Base-by-base conservation (phyloP, 2,797 vertebrate genomes). In the Sebastes baramenuke region DNA sequence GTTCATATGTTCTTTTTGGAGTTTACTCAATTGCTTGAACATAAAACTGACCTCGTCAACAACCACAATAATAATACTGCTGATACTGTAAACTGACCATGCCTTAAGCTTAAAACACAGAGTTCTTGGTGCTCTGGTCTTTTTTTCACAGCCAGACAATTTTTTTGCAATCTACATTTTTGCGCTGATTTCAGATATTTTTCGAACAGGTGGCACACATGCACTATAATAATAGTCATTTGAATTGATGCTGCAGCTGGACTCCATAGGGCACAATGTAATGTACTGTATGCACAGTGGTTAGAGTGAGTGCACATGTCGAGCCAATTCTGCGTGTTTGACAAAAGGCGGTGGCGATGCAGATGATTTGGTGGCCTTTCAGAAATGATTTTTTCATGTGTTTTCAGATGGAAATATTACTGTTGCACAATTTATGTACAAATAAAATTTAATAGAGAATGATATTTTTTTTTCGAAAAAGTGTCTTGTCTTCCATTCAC, bases 351-450 rank as follows among this genome's bases (percentile, higher is more conserved):
- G 89, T 80, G 68, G 75, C 76, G 82, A 89, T 85, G 81, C 65
- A 85, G 79, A 88, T 85, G 86, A 88, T 89, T 72, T 89, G 87
- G 92, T 92, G 94, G 93, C 93, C 91, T 95, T 95, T 90, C 76
- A 89, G 81, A 90, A 86, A 89, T 79, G 68, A 92, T 90, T 91
- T 91, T 92, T 92, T 94, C 86, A 92, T 90, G 82, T 87, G 87
- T 95, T 93, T 95, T 93, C 93, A 94, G 84, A 91, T 94, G 92
- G 90, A 92, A 87, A 87, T 90, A 89, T 88, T 92, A 64, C 83
- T 94, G 90, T 94, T 93, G 95, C 95, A 95, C 94, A 93, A 94
- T 96, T 96, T 96, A 94, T 96, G 95, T 95, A 96, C 92, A 94
- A 96, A 96, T 96, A 95, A 96, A 96, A 84, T 96, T 96, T 94